Conservation (phyloP, 1,140 invertebrate genomes). For the Cydia pomonella region DNA sequence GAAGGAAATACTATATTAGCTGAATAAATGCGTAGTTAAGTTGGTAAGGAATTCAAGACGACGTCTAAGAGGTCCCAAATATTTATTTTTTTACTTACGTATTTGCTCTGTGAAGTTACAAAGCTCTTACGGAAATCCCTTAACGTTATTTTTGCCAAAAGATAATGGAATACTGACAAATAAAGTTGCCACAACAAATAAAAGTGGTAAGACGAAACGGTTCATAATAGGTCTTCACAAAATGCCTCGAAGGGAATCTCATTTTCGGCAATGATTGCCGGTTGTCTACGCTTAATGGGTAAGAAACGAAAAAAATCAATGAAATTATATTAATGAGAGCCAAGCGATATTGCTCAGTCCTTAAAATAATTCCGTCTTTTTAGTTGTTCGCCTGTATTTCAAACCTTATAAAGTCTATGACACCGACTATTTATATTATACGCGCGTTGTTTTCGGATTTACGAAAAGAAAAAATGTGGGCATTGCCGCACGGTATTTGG, state of each 20-base stretch:
- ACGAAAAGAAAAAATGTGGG: slow-evolving; percentile 15
- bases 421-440: neutral
- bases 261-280: neutral
- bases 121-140: neutral
- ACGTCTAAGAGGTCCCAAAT: neutral
- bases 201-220: neutral
- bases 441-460: neutral
- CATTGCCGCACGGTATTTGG: slow-evolving; percentile 13
- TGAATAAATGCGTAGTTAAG: neutral
- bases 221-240: neutral
- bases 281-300: slow-evolving; percentile 9
- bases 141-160: neutral
- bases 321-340: neutral
- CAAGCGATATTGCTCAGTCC: neutral
- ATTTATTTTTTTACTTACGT: neutral
- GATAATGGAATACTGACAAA: slow-evolving; percentile 16
- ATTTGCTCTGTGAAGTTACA: neutral
- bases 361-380: neutral
- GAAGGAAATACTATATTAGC: too few relatives aligned
- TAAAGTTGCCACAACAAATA: neutral
- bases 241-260: neutral
- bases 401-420: neutral
- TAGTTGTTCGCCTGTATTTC: neutral
- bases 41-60: neutral
- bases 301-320: slow-evolving; percentile 24